Percentiles rank a stretch among this genome's conserved stretches.
Evolutionary conservation across 2,113 vertebrate species (phyloP).

Genomic region (Lasiurus borealis): DNA sequence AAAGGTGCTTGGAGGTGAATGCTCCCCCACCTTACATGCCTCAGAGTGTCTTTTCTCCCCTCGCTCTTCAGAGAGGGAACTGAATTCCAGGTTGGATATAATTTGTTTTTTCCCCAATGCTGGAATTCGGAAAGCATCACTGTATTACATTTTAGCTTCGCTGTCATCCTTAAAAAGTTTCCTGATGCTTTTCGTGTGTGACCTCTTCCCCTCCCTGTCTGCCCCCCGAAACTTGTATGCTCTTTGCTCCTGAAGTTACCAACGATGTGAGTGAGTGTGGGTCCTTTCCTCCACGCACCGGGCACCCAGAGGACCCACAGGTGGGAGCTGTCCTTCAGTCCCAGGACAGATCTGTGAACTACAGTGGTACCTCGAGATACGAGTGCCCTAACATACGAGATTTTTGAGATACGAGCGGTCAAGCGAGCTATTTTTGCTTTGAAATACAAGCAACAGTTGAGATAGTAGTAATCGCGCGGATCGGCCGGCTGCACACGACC

Average conservation of each 20-base stretch:
- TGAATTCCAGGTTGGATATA: not conserved
- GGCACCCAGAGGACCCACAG: not conserved
- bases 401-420: too few species aligned
- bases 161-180: not conserved
- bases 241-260: constrained; percentile 23
- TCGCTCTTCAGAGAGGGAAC: not conserved
- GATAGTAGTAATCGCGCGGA: too few species aligned
- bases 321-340: not conserved
- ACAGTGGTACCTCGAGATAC: too few species aligned
- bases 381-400: too few species aligned
- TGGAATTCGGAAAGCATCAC: constrained; percentile 13
- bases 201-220: fast-evolving
- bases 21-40: not conserved
- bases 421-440: too few species aligned
- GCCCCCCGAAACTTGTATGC: not conserved
- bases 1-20: not conserved
- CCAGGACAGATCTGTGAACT: not conserved
- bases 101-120: not conserved
- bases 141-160: not conserved
- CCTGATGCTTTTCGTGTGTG: not conserved
- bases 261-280: not conserved
- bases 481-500: too few species aligned
- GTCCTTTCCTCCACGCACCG: not conserved
- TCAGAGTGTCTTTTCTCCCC: not conserved
- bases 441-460: too few species aligned